phyloP scores from a whole-genome alignment of 1,140 invertebrate genomes.

The Leguminivora glycinivorella region DNA sequence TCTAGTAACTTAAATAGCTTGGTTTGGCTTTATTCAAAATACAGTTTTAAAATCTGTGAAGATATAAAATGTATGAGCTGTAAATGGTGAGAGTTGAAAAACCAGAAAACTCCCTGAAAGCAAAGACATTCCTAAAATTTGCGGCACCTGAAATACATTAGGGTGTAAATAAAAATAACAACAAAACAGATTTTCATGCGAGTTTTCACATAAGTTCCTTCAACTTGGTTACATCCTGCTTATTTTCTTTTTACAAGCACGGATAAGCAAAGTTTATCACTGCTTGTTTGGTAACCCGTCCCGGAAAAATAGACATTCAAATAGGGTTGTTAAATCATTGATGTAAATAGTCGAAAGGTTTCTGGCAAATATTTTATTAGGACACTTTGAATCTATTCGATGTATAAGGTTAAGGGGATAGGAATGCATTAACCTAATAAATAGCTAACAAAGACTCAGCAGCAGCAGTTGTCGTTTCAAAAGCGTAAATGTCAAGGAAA shows the following conservation, averaged over 20 bases:
- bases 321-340: slow-evolving; percentile 19
- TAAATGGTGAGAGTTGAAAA: neutral
- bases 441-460: neutral
- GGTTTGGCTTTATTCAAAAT: too few relatives aligned
- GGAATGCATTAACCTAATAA: too few relatives aligned
- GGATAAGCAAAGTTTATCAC: slow-evolving; percentile 21
- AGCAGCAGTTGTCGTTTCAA: too few relatives aligned
- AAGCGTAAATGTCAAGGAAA: too few relatives aligned
- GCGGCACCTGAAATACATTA: slow-evolving; percentile 11
- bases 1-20: too few relatives aligned
- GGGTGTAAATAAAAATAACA: slow-evolving; percentile 16
- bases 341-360: slow-evolving; percentile 7
- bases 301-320: slow-evolving; percentile 3
- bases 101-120: neutral
- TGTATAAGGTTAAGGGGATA: neutral
- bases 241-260: slow-evolving; percentile 19
- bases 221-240: neutral
- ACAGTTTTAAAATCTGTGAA: too few relatives aligned
- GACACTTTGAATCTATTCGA: neutral
- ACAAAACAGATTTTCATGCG: slow-evolving; percentile 8
- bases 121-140: slow-evolving; percentile 13
- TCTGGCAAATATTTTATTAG: slow-evolving; percentile 20
- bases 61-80: too few relatives aligned
- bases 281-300: slow-evolving; percentile 9
- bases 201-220: slow-evolving; percentile 9